A percentile compares a stretch with the other conserved stretches of the same genome.
Evolutionary conservation across 2,797 vertebrate species (phyloP).

Genomic region (Sebastes minor): DNA sequence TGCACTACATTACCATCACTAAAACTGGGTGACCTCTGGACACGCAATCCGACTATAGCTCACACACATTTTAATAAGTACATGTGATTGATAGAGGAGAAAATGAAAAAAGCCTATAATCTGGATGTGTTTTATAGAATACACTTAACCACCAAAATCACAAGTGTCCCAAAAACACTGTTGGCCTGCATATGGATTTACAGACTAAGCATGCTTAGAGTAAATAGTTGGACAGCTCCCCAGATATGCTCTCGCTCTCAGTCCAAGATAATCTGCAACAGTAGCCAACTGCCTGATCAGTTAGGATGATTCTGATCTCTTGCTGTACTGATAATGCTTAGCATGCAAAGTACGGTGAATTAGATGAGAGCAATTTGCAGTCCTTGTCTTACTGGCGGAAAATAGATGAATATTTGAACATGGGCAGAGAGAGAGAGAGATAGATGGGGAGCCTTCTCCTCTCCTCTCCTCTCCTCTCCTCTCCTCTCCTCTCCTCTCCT

Average conservation of each 20-base stretch:
- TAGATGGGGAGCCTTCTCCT: not conserved
- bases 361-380: conserved; percentile 32
- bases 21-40: not conserved
- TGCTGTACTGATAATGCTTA: conserved; percentile 44
- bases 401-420: conserved; percentile 21
- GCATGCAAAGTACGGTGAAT: conserved; percentile 23
- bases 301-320: conserved; percentile 56
- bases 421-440: not conserved
- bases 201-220: conserved; percentile 58
- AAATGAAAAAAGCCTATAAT: not conserved
- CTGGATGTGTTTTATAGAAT: conserved; percentile 17
- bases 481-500: not conserved
- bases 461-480: not conserved
- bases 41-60: not conserved
- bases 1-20: not conserved
- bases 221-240: conserved; percentile 64
- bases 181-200: conserved; percentile 63
- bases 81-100: not conserved
- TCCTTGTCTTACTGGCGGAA: conserved; percentile 10
- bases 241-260: conserved; percentile 57
- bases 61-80: not conserved
- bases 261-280: conserved; percentile 63
- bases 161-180: conserved; percentile 53
- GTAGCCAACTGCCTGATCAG: conserved; percentile 55
- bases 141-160: conserved; percentile 24